Conservation (phyloP, 2,888 invertebrate species). For the Orchestes rusci region DNA sequence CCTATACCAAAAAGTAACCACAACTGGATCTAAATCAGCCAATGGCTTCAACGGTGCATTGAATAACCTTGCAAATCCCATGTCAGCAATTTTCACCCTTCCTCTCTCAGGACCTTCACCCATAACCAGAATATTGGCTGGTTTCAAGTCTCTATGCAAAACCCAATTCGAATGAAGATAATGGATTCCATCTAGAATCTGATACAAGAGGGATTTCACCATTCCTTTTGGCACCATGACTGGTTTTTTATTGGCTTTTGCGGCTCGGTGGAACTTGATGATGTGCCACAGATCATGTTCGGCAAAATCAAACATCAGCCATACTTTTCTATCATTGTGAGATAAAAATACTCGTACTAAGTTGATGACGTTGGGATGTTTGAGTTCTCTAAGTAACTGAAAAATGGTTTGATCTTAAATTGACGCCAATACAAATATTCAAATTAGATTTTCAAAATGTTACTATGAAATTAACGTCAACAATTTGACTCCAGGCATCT, state of each 20-base stretch:
- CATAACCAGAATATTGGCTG: slow-evolving; percentile 98
- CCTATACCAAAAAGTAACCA: slow-evolving; percentile 99
- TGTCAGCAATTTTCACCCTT: slow-evolving; percentile 96
- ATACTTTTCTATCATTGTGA: slow-evolving; percentile 93
- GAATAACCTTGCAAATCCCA: slow-evolving; percentile 98
- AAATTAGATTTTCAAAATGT: too few relatives aligned
- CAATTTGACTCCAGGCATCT: too few relatives aligned
- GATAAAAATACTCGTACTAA: slow-evolving; percentile 94
- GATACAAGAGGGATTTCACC: slow-evolving; percentile 96
- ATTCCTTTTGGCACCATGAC: slow-evolving; percentile 94
- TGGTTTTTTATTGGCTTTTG: slow-evolving; percentile 94
- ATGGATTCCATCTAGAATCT: slow-evolving; percentile 97
- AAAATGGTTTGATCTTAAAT: too few relatives aligned
- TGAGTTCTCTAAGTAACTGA: slow-evolving; percentile 87
- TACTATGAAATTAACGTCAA: too few relatives aligned
- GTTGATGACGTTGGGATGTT: slow-evolving; percentile 95
- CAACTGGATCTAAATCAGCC: slow-evolving; percentile 97
- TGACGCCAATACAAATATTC: too few relatives aligned
- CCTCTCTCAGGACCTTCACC: slow-evolving; percentile 97
- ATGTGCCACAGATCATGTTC: slow-evolving; percentile 99
- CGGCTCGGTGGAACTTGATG: slow-evolving; percentile 96
- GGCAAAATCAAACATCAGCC: slow-evolving; percentile 95
- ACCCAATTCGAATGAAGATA: slow-evolving; percentile 99
- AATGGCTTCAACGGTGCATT: slow-evolving; percentile 96
- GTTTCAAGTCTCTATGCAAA: slow-evolving; percentile 95